Percentiles rank a stretch among this genome's conserved stretches.
Evolutionary conservation across 2,888 invertebrate genomes (phyloP).

Genomic region (Eristalis intricaria): DNA sequence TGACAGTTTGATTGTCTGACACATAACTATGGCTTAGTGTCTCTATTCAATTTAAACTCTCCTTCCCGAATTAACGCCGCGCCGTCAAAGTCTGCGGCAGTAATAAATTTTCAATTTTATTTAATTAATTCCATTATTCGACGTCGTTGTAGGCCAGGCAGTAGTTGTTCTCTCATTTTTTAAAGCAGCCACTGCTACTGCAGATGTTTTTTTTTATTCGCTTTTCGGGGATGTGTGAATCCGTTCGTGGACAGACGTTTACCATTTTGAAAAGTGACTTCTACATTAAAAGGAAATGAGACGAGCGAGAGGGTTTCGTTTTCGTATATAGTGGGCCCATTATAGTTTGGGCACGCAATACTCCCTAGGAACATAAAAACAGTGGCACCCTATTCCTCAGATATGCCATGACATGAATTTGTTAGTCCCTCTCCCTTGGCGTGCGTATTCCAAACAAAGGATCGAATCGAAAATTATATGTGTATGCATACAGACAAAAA

Average conservation of each 20-base stretch:
- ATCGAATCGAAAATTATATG: conserved; percentile 65
- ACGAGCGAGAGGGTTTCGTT: conserved; percentile 34
- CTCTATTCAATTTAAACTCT: background rate
- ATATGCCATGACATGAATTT: conserved; percentile 16
- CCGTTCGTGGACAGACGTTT: conserved; percentile 68
- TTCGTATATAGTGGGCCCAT: conserved; percentile 7
- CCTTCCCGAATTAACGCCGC: background rate
- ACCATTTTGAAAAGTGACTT: conserved; percentile 70
- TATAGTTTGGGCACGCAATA: conserved; percentile 61
- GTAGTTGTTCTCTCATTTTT: conserved; percentile 24
- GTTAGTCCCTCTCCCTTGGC: conserved; percentile 43
- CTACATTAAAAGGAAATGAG: conserved; percentile 50
- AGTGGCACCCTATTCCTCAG: conserved; percentile 65
- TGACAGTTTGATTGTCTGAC: conserved; percentile 33
- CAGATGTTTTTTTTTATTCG: conserved; percentile 59
- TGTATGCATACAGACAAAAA: background rate
- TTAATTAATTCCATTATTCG: conserved; percentile 69
- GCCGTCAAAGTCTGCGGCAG: conserved; percentile 1
- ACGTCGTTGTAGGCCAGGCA: conserved; percentile 17
- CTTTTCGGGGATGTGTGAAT: conserved; percentile 42
- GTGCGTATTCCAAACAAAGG: conserved; percentile 55
- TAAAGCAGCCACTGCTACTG: conserved; percentile 42
- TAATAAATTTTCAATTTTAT: conserved; percentile 59
- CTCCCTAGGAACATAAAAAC: conserved; percentile 53
- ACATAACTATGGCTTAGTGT: conserved; percentile 25